phyloP scores from a whole-genome alignment of 35 echinoderm and acorn worm genomes.

The Eucidaris tribuloides region DNA sequence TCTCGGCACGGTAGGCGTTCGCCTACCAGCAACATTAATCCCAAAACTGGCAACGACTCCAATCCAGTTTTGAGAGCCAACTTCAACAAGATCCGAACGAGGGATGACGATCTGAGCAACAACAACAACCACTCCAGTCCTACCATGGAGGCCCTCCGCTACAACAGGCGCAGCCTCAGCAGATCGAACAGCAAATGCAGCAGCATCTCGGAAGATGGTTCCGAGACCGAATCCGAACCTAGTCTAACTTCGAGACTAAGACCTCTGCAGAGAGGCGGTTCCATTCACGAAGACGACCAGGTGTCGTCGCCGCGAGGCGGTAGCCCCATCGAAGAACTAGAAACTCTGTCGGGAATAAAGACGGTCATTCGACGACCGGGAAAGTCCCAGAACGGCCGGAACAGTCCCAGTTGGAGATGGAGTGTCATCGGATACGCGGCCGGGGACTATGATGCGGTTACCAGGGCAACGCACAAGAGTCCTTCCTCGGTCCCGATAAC shows the following conservation, averaged over 20 bases:
- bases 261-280: not conserved
- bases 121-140: not conserved
- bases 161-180: not conserved
- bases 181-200: not conserved
- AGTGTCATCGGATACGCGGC: not conserved
- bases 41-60: too few relatives aligned
- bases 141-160: not conserved
- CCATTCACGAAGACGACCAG: not conserved
- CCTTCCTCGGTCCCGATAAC: too few relatives aligned
- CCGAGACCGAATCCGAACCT: not conserved
- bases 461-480: constrained; percentile 11
- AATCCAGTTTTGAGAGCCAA: not conserved
- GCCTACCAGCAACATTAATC: too few relatives aligned
- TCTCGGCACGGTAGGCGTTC: too few relatives aligned
- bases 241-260: not conserved
- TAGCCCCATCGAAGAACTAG: constrained; percentile 1
- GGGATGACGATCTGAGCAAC: not conserved
- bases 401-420: constrained; percentile 20
- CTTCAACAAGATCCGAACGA: not conserved
- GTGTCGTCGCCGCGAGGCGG: not conserved
- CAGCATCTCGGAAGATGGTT: not conserved
- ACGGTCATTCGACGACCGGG: not conserved
- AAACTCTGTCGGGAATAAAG: constrained; percentile 6
- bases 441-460: constrained; percentile 13
- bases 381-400: not conserved